Conservation (phyloP, 1,140 invertebrate species). For the Hypsibius dujardini region DNA sequence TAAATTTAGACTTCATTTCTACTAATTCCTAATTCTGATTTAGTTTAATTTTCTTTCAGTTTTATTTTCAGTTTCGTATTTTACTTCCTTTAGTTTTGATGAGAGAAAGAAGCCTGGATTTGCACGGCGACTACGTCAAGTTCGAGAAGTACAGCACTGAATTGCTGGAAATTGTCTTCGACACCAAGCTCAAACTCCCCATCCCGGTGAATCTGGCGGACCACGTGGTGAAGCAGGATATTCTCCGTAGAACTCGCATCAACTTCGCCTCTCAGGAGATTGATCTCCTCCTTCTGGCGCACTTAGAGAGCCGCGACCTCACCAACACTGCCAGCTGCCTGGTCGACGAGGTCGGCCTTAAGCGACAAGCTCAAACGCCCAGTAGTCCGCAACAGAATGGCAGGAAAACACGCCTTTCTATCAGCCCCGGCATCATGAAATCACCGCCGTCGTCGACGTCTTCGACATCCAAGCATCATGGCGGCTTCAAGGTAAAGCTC, state of each 20-base stretch:
- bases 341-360: background rate
- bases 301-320: conserved; percentile 8
- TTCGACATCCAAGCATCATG: too few species aligned
- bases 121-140: background rate
- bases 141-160: background rate
- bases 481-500: too few species aligned
- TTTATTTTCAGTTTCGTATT: too few species aligned
- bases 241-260: background rate
- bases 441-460: too few species aligned
- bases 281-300: background rate
- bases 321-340: background rate
- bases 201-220: background rate
- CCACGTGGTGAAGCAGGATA: background rate
- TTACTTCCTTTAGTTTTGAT: background rate
- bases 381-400: background rate
- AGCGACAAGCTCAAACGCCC: conserved; percentile 1
- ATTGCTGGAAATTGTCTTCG: conserved; percentile 2
- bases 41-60: background rate
- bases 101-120: background rate
- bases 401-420: background rate
- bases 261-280: conserved; percentile 9
- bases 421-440: conserved; percentile 4
- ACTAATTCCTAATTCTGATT: background rate
- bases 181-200: background rate
- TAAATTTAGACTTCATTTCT: too few species aligned